These are phyloP conservation scores for Zaprionus camerounensis DNA, from an alignment of 1,140 invertebrate genomes.

Conservation along the genomic window DNA sequence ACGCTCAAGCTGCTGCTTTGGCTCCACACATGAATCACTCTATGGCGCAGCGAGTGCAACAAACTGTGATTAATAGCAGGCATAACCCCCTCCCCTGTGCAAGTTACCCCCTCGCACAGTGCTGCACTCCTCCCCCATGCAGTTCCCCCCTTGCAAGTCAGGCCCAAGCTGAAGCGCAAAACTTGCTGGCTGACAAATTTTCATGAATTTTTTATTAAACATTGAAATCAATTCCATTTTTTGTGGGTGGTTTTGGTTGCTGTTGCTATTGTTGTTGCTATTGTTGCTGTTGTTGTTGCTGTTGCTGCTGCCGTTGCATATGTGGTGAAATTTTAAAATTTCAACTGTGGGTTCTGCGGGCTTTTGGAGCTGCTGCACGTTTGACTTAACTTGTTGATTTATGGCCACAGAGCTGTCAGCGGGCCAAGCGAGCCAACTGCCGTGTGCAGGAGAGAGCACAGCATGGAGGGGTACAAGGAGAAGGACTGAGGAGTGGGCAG, in stretches of 20 bases:
- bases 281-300: neutral
- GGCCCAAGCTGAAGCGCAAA: constrained; percentile 26
- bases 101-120: neutral
- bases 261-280: constrained; percentile 24
- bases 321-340: constrained; percentile 61
- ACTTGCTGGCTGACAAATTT: constrained; percentile 74
- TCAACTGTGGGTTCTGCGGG: constrained; percentile 38
- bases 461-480: neutral
- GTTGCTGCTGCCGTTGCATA: constrained; percentile 43
- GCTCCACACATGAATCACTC: constrained; percentile 75
- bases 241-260: constrained; percentile 24
- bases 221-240: constrained; percentile 82
- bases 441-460: constrained; percentile 46
- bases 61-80: constrained; percentile 81
- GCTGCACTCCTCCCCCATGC: neutral
- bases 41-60: constrained; percentile 80
- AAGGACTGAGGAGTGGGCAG: too few species aligned
- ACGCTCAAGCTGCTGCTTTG: neutral
- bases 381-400: constrained; percentile 83
- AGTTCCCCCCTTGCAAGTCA: constrained; percentile 1
- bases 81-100: constrained; percentile 17
- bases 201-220: constrained; percentile 83
- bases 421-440: constrained; percentile 59
- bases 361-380: constrained; percentile 63
- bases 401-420: constrained; percentile 76